phyloP scores from a whole-genome alignment of 2,113 vertebrate genomes.

The Antennarius striatus region DNA sequence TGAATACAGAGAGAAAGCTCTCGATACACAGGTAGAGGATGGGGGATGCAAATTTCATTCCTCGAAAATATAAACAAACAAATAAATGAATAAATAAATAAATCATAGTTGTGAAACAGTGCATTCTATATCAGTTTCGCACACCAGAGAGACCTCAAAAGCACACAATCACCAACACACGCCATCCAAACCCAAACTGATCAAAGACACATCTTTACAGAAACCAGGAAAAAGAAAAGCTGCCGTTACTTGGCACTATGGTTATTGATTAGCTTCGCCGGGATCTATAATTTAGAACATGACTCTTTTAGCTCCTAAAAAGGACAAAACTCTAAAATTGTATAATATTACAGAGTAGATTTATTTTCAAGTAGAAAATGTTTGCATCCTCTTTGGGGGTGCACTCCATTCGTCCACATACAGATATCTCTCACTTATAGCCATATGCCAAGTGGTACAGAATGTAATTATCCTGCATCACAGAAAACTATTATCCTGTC shows the following conservation, averaged over 20 bases:
- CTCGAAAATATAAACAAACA: conserved; percentile 49
- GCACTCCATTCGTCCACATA: conserved; percentile 23
- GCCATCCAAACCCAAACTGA: conserved; percentile 66
- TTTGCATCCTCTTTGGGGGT: conserved; percentile 23
- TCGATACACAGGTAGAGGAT: conserved; percentile 58
- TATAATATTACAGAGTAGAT: not conserved
- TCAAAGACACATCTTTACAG: conserved; percentile 45
- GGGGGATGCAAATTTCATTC: conserved; percentile 77
- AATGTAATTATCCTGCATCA: conserved; percentile 42
- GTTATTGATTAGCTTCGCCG: not conserved
- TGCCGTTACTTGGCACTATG: conserved; percentile 2
- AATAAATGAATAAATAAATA: conserved; percentile 44
- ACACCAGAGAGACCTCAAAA: conserved; percentile 62
- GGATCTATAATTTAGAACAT: not conserved
- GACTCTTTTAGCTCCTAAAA: conserved; percentile 1
- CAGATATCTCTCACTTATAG: conserved; percentile 44
- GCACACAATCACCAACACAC: conserved; percentile 69
- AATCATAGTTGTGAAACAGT: conserved; percentile 68
- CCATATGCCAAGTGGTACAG: conserved; percentile 36
- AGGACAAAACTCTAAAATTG: not conserved
- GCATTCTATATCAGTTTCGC: conserved; percentile 72
- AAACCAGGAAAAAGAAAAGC: conserved; percentile 38
- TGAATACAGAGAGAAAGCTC: conserved; percentile 32
- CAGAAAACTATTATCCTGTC: conserved; percentile 51
- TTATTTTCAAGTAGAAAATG: not conserved